A percentile compares a stretch with the other conserved stretches of the same genome.
These are phyloP conservation scores for Synaphobranchus kaupii DNA, from an alignment of 2,797 vertebrate species.

Conservation along the genomic window DNA sequence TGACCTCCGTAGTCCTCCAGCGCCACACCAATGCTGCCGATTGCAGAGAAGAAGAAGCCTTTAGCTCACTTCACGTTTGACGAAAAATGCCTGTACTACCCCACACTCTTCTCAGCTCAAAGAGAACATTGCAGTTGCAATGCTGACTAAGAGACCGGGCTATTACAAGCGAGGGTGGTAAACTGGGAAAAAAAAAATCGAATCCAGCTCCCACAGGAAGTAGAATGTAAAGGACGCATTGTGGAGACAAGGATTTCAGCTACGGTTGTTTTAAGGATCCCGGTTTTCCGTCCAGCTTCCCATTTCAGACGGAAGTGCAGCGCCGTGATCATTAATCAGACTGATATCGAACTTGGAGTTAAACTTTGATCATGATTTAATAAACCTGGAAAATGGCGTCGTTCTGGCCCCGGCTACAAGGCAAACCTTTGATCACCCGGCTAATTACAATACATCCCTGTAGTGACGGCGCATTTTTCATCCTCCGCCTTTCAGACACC, in stretches of 20 bases:
- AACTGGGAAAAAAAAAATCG: not conserved
- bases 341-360: not conserved
- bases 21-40: no score
- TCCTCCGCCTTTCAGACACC: not conserved
- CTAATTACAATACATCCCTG: not conserved
- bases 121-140: not conserved
- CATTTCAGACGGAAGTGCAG: not conserved
- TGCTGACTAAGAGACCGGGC: not conserved
- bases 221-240: not conserved
- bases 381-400: not conserved
- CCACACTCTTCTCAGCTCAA: not conserved
- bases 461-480: not conserved
- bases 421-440: not conserved
- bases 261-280: not conserved
- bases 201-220: not conserved
- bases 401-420: not conserved
- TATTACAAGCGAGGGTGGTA: not conserved
- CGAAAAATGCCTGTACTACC: not conserved
- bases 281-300: not conserved
- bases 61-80: not conserved
- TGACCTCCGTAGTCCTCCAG: no score
- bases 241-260: not conserved
- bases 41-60: no score
- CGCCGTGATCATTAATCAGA: not conserved
- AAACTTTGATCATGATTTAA: constrained; percentile 5